Percentiles rank a stretch among this genome's conserved stretches.
These are phyloP conservation scores for Drosophila histrio DNA, from an alignment of 2,888 invertebrate genomes.

Conservation along the genomic window DNA sequence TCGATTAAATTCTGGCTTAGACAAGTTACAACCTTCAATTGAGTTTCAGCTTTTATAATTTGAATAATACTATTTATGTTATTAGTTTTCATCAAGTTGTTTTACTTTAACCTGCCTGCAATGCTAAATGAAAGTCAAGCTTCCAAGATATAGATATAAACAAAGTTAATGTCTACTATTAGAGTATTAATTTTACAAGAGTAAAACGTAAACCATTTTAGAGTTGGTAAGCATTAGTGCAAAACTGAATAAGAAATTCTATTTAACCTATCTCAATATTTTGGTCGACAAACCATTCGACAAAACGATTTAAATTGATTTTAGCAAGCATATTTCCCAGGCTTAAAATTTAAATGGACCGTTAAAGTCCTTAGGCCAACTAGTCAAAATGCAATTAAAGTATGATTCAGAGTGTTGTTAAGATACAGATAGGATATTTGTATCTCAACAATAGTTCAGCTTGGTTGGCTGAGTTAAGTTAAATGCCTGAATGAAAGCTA, in stretches of 20 bases:
- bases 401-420: background rate
- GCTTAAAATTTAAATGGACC: background rate
- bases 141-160: no score
- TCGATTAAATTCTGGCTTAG: no score
- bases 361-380: background rate
- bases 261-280: background rate
- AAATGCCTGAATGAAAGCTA: conserved; percentile 7
- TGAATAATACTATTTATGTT: background rate
- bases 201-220: background rate
- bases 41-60: no score
- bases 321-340: background rate
- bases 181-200: background rate
- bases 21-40: no score
- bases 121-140: background rate
- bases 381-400: conserved; percentile 14
- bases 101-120: background rate
- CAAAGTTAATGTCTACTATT: no score
- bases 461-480: conserved; percentile 19
- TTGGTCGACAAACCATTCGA: background rate
- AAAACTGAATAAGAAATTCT: background rate
- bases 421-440: conserved; percentile 8
- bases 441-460: background rate
- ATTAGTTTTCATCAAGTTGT: background rate
- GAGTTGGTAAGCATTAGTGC: background rate
- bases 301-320: conserved; percentile 4